Base-by-base conservation (phyloP, 2,113 vertebrate species). In the Phalacrocorax aristotelis region DNA sequence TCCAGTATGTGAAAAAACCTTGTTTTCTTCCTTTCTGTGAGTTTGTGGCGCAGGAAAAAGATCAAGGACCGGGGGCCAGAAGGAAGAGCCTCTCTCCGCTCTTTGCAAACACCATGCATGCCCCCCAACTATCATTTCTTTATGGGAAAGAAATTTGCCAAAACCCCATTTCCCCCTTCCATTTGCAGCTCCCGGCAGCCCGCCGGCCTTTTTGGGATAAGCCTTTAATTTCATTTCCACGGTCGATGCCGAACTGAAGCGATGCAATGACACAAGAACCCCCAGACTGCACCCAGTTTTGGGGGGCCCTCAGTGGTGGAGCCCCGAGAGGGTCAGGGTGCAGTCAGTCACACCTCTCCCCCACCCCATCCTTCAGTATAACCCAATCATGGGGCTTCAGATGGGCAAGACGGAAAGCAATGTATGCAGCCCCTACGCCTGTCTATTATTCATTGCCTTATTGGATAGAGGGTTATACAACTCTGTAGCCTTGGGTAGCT, bases 191-290 rank as follows among this genome's bases (percentile, higher is more conserved):
- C 71, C 52, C 13, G 20, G 52, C 26, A 46, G 88, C 36, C 48
- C 16, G 4, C 13, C 16, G 80, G 42, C 10, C 23, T 4, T 40
- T 89, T 2, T 4, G 12, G 18, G 46, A 79, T 21, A 11, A 91
- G 13, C 13, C 29, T 38, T 71, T 38, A 7, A 49, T 30, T 32
- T 32, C 20, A 5, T 48, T 74, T 65, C 69, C 74, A 6, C 1
- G 7, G 26, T 11, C 10, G 3, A 0, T 10, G 16, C n/a, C 0
- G 0, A 72, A 42, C 44, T 64, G 52, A 57, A 61, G 9, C 2
- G n/a, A 52, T 21, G 38, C 38, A 38, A 22, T 3, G 22, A 25
- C 17, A 25, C 2, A 13, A 74, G 16, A 82, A 6, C 4, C 69
- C 46, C n/a, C 16, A 22, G 1, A 61, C 3, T 1, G 3, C 32